Evolutionary conservation across 1,140 invertebrate genomes (phyloP), one percentile per base, ranked within the genome.

Genomic region (Campoletis sonorensis): DNA sequence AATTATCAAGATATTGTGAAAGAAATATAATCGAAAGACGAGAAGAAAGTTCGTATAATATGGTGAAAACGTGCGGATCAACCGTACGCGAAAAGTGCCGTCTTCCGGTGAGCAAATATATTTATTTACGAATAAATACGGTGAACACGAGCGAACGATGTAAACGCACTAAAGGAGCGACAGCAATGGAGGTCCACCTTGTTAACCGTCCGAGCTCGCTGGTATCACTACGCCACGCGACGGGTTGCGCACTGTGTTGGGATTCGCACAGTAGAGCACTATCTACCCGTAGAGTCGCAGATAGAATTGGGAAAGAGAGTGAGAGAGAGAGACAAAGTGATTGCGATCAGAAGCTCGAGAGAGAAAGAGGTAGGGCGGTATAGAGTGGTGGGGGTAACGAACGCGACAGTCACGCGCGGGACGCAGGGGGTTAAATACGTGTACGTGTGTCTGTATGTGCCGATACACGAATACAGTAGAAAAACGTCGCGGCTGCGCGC

Each of bases 151-250:
- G 87, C 87, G 86, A 85, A 83, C 85, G 85, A 85, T 23, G 21
- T 26, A 89, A 90, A 89, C 89, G 84, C 88, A 90, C 89, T 90
- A 87, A 70, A 54, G 85, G 81, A 88, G 87, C 23, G 89, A 30
- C 15, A 70, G 61, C 86, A 90, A 90, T 91, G 90, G 90, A 91
- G 88, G 68, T 85, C 83, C 54, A 23, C 54, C 67, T 81, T 85
- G 87, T 87, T 88, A 85, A 88, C 86, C 84, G 87, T 87, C 82
- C 86, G 87, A 89, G 84, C 82, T 87, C 85, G 85, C 79, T 84
- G 68, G 84, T 89, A 91, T 90, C 86, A 87, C 88, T 91, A 87
- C 88, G 88, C 90, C 87, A 85, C 80, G 84, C 84, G 79, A 86
- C 83, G 85, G 84, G 81, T 84, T 83, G 84, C 83, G 68, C 83